Percentiles rank a stretch among this genome's conserved stretches.
phyloP scores from a whole-genome alignment of 2,113 vertebrate genomes.

The Symphodus melops region DNA sequence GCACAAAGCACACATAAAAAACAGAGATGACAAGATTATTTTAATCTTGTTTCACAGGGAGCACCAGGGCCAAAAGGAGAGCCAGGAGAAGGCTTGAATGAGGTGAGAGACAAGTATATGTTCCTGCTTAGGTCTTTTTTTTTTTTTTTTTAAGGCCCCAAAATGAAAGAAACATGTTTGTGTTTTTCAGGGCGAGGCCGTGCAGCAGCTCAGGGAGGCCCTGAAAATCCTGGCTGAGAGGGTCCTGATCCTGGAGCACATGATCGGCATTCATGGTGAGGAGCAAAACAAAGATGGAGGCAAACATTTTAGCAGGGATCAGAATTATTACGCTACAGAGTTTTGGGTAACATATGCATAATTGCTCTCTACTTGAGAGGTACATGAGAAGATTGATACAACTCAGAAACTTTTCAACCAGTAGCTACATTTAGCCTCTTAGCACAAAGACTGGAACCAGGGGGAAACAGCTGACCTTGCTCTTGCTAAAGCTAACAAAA shows the following conservation, averaged over 20 bases:
- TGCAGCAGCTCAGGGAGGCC: conserved; percentile 96
- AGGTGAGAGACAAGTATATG: conserved; percentile 31
- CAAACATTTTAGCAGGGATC: background rate
- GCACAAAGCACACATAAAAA: conserved; percentile 7
- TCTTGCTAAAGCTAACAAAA: background rate
- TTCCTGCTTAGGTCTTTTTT: conserved; percentile 1
- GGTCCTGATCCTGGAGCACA: conserved; percentile 97
- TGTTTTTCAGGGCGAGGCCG: conserved; percentile 85
- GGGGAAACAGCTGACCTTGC: background rate
- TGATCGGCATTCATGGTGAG: conserved; percentile 97
- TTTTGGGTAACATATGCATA: background rate
- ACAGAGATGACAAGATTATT: conserved; percentile 12
- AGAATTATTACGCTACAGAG: conserved; percentile 3
- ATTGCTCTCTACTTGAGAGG: background rate
- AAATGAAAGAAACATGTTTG: conserved; percentile 3
- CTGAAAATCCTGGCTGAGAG: conserved; percentile 97
- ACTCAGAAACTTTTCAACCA: background rate
- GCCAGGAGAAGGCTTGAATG: conserved; percentile 79
- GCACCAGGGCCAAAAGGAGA: conserved; percentile 87
- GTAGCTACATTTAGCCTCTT: conserved; percentile 3
- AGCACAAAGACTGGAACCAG: conserved; percentile 7
- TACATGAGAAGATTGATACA: background rate
- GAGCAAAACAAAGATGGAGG: conserved; percentile 1
- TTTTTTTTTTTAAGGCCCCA: background rate
- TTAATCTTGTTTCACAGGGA: conserved; percentile 81